phyloP scores from a whole-genome alignment of 2,113 vertebrate species.

The Paraplagusia blochii region DNA sequence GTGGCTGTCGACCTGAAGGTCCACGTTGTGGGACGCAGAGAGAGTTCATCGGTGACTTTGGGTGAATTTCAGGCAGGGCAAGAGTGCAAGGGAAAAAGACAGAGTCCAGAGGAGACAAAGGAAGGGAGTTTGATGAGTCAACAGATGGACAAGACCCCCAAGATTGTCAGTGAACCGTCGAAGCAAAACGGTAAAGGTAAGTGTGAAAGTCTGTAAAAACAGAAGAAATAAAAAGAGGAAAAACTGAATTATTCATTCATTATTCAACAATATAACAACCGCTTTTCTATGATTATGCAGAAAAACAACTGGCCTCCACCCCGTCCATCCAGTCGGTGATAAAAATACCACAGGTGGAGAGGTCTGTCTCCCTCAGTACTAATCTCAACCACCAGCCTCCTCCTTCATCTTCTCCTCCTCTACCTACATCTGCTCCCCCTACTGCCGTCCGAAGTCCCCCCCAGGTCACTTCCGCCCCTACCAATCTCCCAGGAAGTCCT shows the following conservation, averaged over 20 bases:
- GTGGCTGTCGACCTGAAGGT: slow-evolving; percentile 92
- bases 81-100: slow-evolving; percentile 82
- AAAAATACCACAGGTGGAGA: slow-evolving; percentile 80
- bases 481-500: slow-evolving; percentile 74
- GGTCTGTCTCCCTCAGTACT: slow-evolving; percentile 74
- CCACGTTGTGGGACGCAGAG: slow-evolving; percentile 75
- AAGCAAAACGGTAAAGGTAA: slow-evolving; percentile 80
- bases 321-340: slow-evolving; percentile 81
- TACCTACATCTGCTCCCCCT: slow-evolving; percentile 80
- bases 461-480: slow-evolving; percentile 73
- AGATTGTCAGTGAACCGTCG: slow-evolving; percentile 75
- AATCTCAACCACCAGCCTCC: slow-evolving; percentile 30
- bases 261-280: background rate
- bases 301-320: slow-evolving; percentile 64
- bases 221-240: too few relatives aligned
- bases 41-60: slow-evolving; percentile 80
- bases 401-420: slow-evolving; percentile 47
- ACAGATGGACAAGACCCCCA: slow-evolving; percentile 71
- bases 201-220: too few relatives aligned
- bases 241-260: background rate
- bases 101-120: slow-evolving; percentile 78
- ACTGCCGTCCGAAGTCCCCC: slow-evolving; percentile 78
- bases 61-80: slow-evolving; percentile 33
- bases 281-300: slow-evolving; percentile 16
- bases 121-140: slow-evolving; percentile 71